These are phyloP conservation scores for Rhipidura dahli DNA, from an alignment of 2,113 vertebrate genomes.

Conservation along the genomic window DNA sequence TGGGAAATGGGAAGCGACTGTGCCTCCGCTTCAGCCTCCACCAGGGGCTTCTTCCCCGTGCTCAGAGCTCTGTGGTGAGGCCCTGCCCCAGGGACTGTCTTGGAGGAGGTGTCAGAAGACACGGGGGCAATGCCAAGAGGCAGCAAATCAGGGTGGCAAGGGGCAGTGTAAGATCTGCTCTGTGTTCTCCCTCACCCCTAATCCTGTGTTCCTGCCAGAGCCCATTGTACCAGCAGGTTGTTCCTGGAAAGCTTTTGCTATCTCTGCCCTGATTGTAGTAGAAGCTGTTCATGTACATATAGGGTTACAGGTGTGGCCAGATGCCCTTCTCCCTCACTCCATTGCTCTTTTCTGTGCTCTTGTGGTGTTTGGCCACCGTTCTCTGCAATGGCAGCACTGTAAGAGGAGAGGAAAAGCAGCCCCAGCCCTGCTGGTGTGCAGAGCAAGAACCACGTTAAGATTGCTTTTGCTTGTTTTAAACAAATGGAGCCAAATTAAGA, in stretches of 20 bases:
- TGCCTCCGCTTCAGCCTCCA: neutral
- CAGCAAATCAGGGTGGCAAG: neutral
- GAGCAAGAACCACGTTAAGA: neutral
- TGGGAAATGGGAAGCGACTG: neutral
- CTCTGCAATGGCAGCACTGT: neutral
- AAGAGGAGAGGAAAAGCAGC: neutral
- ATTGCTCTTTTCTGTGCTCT: neutral
- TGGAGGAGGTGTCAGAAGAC: neutral
- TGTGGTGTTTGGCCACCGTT: neutral
- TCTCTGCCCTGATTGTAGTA: neutral
- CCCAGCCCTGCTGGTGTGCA: neutral
- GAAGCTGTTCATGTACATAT: neutral
- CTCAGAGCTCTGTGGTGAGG: neutral
- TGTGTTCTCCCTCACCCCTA: neutral
- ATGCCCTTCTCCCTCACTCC: neutral
- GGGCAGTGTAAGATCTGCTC: neutral
- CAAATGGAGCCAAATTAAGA: neutral
- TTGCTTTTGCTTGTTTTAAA: neutral
- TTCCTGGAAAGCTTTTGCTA: slow-evolving; percentile 55
- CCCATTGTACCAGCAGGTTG: neutral
- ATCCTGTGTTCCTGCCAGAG: neutral
- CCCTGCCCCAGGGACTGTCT: neutral
- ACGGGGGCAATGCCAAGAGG: neutral
- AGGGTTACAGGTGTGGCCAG: neutral
- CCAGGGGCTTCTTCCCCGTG: neutral